Percentiles rank a stretch among this genome's conserved stretches.
phyloP scores from a whole-genome alignment of 2,888 invertebrate species.

The Dendrolimus houi region DNA sequence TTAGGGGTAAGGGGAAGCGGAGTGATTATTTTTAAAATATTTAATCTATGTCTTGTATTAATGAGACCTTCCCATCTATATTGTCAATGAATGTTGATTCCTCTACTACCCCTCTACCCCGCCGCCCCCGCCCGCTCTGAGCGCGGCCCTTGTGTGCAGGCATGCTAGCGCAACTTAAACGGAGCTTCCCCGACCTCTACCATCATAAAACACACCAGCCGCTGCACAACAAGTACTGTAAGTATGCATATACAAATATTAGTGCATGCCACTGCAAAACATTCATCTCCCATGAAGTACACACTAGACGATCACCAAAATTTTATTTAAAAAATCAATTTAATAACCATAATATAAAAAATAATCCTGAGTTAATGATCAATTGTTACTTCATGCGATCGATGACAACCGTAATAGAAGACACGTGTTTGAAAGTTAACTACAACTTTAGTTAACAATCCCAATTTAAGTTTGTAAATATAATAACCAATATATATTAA shows the following conservation, averaged over 20 bases:
- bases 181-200: constrained; percentile 91
- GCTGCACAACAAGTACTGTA: constrained; percentile 83
- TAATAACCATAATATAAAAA: too few relatives aligned
- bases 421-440: too few relatives aligned
- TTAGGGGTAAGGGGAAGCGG: constrained; percentile 42
- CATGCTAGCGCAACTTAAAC: constrained; percentile 92
- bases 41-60: too few relatives aligned
- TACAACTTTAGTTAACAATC: too few relatives aligned
- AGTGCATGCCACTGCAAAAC: constrained; percentile 41
- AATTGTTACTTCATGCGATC: too few relatives aligned
- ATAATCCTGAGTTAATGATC: too few relatives aligned
- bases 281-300: not conserved
- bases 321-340: too few relatives aligned
- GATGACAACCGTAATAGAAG: too few relatives aligned
- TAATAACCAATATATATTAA: too few relatives aligned
- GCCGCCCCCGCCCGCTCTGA: constrained; percentile 56
- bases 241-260: constrained; percentile 55
- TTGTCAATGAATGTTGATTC: too few relatives aligned
- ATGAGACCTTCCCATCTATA: too few relatives aligned
- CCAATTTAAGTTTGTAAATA: too few relatives aligned
- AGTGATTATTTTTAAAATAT: constrained; percentile 9
- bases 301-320: not conserved
- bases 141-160: constrained; percentile 82
- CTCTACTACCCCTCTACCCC: constrained; percentile 32
- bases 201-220: constrained; percentile 86